Percentiles rank a stretch among this genome's conserved stretches.
Conservation (phyloP, 1,140 invertebrate genomes). For the Drosophila triauraria region DNA sequence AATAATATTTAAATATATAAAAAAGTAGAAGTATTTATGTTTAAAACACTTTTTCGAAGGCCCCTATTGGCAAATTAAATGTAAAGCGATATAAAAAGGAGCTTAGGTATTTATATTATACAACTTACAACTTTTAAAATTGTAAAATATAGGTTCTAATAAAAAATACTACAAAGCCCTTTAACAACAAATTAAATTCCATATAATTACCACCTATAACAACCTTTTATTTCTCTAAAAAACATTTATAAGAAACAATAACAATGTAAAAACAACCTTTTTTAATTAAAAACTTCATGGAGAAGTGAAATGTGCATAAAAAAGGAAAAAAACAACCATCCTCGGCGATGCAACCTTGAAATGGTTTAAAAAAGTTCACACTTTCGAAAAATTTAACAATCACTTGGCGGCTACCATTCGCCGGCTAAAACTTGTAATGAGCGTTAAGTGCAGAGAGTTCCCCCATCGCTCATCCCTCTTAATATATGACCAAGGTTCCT, state of each 20-base stretch:
- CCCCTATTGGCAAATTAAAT: too few relatives aligned
- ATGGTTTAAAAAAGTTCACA: conserved; percentile 46
- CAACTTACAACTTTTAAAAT: too few relatives aligned
- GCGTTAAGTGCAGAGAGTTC: conserved; percentile 29
- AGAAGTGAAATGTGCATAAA: conserved; percentile 41
- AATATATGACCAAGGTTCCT: conserved; percentile 38
- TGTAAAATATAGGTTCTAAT: too few relatives aligned
- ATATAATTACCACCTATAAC: conserved; percentile 4
- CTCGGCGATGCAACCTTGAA: conserved; percentile 42
- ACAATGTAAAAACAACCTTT: conserved; percentile 5
- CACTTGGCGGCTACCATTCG: conserved; percentile 25
- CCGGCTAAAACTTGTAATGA: conserved; percentile 46
- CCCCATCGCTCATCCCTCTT: background rate
- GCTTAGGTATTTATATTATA: too few relatives aligned
- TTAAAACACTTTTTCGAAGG: too few relatives aligned
- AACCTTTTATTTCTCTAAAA: background rate
- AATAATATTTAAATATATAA: too few relatives aligned
- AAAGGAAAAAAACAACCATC: conserved; percentile 12
- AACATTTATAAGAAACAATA: conserved; percentile 4
- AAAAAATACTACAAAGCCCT: too few relatives aligned
- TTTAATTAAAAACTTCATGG: conserved; percentile 53
- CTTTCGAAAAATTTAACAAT: conserved; percentile 55
- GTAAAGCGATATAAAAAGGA: too few relatives aligned
- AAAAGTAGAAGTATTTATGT: too few relatives aligned
- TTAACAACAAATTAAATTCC: background rate